Conservation (phyloP, 2,888 invertebrate genomes). For the Pterostichus niger region DNA sequence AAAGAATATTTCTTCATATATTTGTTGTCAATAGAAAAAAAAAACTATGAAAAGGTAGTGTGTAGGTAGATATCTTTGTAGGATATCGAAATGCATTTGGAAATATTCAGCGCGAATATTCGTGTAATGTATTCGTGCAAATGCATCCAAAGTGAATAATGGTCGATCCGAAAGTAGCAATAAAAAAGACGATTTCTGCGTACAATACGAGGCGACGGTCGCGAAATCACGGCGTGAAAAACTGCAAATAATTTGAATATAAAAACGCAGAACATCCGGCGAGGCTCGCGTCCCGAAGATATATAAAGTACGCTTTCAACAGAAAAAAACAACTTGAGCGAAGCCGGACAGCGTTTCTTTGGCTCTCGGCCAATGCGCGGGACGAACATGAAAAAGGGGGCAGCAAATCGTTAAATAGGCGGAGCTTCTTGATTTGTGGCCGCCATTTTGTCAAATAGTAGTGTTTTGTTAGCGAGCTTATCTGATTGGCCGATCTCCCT, state of each 20-base stretch:
- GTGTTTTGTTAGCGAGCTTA: conserved; percentile 78
- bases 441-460: conserved; percentile 79
- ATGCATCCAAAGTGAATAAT: conserved; percentile 50
- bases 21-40: not conserved
- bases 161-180: conserved; percentile 33
- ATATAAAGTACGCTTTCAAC: conserved; percentile 65
- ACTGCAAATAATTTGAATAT: conserved; percentile 67
- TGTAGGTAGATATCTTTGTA: not conserved
- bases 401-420: conserved; percentile 77
- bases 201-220: conserved; percentile 47
- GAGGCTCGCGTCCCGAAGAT: conserved; percentile 57
- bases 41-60: not conserved
- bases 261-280: conserved; percentile 67
- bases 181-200: conserved; percentile 42
- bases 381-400: conserved; percentile 77
- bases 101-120: conserved; percentile 47
- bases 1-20: conserved; percentile 3
- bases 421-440: conserved; percentile 78
- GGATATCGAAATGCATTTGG: conserved; percentile 24
- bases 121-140: conserved; percentile 23
- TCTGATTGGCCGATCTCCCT: conserved; percentile 78
- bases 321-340: conserved; percentile 60
- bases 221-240: conserved; percentile 59
- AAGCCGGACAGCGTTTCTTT: conserved; percentile 67
- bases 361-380: conserved; percentile 74